A percentile compares a stretch with the other conserved stretches of the same genome.
Evolutionary conservation across 2,797 vertebrate genomes (phyloP).

Genomic region (Hypotaenidia okinawae): DNA sequence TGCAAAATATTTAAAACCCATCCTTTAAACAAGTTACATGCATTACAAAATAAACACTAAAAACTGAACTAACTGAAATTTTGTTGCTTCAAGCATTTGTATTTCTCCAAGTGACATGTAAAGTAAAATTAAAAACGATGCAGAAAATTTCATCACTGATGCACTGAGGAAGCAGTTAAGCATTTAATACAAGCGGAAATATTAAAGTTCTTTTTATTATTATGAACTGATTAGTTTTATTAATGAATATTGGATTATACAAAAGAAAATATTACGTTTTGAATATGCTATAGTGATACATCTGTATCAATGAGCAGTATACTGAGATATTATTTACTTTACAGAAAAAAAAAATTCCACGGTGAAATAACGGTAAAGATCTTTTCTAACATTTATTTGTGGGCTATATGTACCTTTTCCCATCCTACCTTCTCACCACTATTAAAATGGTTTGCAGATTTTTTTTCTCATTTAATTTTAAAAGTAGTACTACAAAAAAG

Average conservation of each 20-base stretch:
- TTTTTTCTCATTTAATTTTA: background rate
- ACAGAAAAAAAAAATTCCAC: background rate
- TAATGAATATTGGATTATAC: background rate
- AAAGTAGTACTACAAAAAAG: background rate
- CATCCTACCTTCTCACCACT: background rate
- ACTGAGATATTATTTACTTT: background rate
- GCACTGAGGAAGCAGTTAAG: background rate
- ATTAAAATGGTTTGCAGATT: background rate
- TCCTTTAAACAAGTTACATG: background rate
- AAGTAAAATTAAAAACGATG: background rate
- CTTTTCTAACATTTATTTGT: background rate
- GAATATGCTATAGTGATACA: background rate
- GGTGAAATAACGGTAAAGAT: background rate
- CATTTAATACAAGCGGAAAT: constrained; percentile 4
- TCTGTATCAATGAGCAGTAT: background rate
- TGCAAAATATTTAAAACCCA: constrained; percentile 19
- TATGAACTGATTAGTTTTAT: constrained; percentile 15
- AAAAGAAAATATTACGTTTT: background rate
- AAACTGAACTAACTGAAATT: background rate
- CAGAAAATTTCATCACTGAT: background rate
- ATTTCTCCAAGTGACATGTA: background rate
- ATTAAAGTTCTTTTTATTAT: background rate
- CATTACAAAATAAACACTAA: background rate
- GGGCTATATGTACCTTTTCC: background rate
- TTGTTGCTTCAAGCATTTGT: background rate